These are phyloP conservation scores for Gallinago stenura DNA, from an alignment of 2,797 vertebrate species.

Conservation along the genomic window DNA sequence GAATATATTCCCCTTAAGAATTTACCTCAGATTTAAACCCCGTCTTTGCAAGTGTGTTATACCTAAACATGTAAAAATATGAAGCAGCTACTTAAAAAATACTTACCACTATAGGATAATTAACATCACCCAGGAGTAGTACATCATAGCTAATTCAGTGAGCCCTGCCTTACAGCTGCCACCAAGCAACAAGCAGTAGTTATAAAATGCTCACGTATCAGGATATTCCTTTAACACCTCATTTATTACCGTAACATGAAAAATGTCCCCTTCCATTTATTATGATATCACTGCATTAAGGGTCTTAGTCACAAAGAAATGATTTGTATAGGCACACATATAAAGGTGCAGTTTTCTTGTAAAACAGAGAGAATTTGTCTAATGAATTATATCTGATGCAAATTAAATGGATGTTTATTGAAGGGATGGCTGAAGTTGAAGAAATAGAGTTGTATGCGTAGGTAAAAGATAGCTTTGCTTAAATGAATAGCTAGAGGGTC, in stretches of 20 bases:
- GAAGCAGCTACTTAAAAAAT: slow-evolving; percentile 58
- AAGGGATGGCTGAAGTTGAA: neutral
- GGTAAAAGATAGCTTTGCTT: neutral
- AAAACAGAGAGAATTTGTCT: slow-evolving; percentile 5
- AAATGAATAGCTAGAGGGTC: neutral
- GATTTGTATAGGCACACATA: neutral
- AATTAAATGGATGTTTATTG: neutral
- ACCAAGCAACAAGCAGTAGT: slow-evolving; percentile 50
- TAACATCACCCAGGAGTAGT: slow-evolving; percentile 36
- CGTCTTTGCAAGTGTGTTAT: neutral
- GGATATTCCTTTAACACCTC: slow-evolving; percentile 60
- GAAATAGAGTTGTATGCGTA: neutral
- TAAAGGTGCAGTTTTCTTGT: slow-evolving; percentile 20
- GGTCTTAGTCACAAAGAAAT: slow-evolving; percentile 57
- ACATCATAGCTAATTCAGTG: slow-evolving; percentile 57
- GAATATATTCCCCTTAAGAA: neutral
- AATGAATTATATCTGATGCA: neutral
- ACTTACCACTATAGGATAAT: slow-evolving; percentile 32
- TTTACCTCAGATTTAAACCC: neutral
- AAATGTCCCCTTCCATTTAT: slow-evolving; percentile 60
- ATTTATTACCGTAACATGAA: slow-evolving; percentile 68
- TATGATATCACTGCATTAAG: slow-evolving; percentile 33
- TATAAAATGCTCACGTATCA: slow-evolving; percentile 64
- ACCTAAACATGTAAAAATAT: slow-evolving; percentile 19
- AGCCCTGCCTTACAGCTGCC: slow-evolving; percentile 67